Evolutionary conservation across 2,888 invertebrate species (phyloP).

Genomic region (Ernsta delagoae): DNA sequence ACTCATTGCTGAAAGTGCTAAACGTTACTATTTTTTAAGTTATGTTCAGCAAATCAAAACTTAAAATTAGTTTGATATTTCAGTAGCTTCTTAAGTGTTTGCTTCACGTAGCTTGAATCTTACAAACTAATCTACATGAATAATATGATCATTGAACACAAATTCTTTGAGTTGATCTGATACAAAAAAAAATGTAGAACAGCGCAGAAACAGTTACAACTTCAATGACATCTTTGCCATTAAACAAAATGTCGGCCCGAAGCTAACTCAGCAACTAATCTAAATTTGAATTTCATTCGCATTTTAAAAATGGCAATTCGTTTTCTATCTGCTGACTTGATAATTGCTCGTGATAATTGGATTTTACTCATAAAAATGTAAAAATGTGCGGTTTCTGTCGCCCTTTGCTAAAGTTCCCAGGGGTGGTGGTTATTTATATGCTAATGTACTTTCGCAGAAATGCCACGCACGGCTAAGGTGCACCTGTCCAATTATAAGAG

Average conservation of each 20-base stretch:
- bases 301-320: slow-evolving; percentile 62
- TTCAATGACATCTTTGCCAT: slow-evolving; percentile 34
- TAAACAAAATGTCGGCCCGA: slow-evolving; percentile 36
- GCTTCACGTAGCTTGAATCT: no score
- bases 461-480: slow-evolving; percentile 76
- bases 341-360: slow-evolving; percentile 81
- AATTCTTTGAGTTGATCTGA: no score
- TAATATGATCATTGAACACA: no score
- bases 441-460: slow-evolving; percentile 72
- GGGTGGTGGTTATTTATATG: slow-evolving; percentile 80
- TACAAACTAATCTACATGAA: no score
- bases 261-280: slow-evolving; percentile 37
- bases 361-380: slow-evolving; percentile 78
- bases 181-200: no score
- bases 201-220: no score
- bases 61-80: no score
- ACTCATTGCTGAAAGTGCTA: background rate
- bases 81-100: no score
- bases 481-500: slow-evolving; percentile 81
- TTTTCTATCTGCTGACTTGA: slow-evolving; percentile 71
- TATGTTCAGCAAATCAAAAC: no score
- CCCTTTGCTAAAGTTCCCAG: slow-evolving; percentile 64
- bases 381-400: slow-evolving; percentile 59
- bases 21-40: background rate
- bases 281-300: slow-evolving; percentile 57